Conservation (phyloP, 2,113 vertebrate species). For the Corvus moneduloides region DNA sequence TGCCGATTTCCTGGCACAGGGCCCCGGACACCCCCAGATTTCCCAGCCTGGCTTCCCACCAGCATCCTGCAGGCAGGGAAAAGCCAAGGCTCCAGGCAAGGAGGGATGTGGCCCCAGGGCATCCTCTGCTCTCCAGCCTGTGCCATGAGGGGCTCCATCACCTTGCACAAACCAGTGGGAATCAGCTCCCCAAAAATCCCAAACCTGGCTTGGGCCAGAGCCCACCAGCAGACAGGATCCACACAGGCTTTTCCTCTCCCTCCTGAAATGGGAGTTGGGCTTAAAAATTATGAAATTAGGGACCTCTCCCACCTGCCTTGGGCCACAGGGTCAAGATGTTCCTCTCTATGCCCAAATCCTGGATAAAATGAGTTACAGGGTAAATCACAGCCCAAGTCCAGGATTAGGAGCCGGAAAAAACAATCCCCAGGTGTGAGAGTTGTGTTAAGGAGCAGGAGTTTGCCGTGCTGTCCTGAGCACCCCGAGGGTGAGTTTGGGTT, state of each 20-base stretch:
- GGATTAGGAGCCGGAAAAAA: background rate
- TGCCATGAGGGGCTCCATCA: accelerated
- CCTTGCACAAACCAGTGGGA: background rate
- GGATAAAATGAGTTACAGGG: accelerated
- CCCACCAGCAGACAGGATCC: background rate
- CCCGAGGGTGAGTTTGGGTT: background rate
- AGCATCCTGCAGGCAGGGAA: background rate
- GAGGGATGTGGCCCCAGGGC: background rate
- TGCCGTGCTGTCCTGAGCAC: background rate
- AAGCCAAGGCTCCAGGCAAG: background rate
- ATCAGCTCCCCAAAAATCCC: background rate
- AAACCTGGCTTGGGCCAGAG: background rate
- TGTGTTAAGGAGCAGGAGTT: background rate
- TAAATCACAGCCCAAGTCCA: background rate
- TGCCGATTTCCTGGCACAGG: background rate
- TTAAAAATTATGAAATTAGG: accelerated
- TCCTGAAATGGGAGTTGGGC: background rate
- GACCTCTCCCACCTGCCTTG: accelerated
- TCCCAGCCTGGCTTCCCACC: background rate
- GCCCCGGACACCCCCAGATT: background rate
- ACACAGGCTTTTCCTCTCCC: background rate
- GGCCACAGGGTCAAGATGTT: accelerated
- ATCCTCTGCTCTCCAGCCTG: background rate
- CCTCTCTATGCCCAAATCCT: background rate
- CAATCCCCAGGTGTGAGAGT: accelerated